phyloP scores from a whole-genome alignment of 2,113 vertebrate species.

The Myrmecobius fasciatus region DNA sequence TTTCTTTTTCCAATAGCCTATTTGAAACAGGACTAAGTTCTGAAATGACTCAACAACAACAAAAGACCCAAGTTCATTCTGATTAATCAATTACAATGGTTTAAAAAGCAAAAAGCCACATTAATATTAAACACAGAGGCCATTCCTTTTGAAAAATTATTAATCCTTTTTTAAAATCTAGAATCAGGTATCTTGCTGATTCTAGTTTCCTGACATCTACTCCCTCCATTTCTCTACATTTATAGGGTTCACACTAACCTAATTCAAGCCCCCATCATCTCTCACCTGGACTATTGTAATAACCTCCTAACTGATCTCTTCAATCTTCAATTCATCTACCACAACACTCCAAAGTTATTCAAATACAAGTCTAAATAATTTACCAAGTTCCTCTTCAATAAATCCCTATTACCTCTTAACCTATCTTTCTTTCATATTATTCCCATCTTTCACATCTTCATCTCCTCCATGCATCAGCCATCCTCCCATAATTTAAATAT shows the following conservation, averaged over 20 bases:
- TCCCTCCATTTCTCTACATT: neutral
- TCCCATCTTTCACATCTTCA: neutral
- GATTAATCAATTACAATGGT: slow-evolving; percentile 56
- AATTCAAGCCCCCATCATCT: neutral
- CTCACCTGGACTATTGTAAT: neutral
- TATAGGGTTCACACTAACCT: neutral
- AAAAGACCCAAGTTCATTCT: slow-evolving; percentile 58
- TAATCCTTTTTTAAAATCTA: slow-evolving; percentile 28
- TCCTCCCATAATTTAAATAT: neutral
- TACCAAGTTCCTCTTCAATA: neutral
- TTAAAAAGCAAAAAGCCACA: slow-evolving; percentile 52
- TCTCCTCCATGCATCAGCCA: neutral
- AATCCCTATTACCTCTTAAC: too few relatives aligned
- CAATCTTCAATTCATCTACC: neutral
- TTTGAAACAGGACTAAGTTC: slow-evolving; percentile 46
- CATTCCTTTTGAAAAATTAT: slow-evolving; percentile 42
- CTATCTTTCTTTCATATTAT: neutral
- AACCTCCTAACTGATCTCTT: neutral
- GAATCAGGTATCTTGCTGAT: slow-evolving; percentile 22
- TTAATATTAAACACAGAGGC: slow-evolving; percentile 43
- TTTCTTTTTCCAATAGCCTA: neutral
- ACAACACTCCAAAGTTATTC: neutral
- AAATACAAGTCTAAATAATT: neutral
- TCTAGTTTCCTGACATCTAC: neutral
- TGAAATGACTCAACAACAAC: too few relatives aligned